Evolutionary conservation across 2,888 invertebrate genomes (phyloP).

Genomic region (Xylota segnis): DNA sequence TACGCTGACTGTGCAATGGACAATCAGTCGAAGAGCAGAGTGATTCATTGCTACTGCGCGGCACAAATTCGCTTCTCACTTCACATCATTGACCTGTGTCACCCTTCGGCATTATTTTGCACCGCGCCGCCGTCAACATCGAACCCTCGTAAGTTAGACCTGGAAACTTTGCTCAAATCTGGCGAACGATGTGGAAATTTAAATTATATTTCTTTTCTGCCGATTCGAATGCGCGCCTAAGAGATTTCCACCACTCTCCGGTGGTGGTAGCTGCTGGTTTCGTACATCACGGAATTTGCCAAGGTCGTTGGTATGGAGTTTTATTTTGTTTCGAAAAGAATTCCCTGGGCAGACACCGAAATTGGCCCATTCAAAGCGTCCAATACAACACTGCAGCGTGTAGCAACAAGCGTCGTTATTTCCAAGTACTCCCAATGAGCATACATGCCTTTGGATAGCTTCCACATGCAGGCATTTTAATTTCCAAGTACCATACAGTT

Average conservation of each 20-base stretch:
- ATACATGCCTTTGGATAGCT: constrained; percentile 42
- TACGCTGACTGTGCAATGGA: background rate
- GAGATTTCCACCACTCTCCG: constrained; percentile 27
- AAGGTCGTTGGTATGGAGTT: constrained; percentile 59
- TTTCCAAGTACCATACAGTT: constrained; percentile 61
- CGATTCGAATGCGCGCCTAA: constrained; percentile 35
- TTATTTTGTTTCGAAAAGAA: constrained; percentile 29
- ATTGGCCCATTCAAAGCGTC: constrained; percentile 33
- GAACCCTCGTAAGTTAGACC: constrained; percentile 57
- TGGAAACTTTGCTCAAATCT: constrained; percentile 37
- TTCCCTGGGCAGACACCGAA: constrained; percentile 32
- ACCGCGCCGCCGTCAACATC: constrained; percentile 37
- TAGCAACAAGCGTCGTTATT: constrained; percentile 42
- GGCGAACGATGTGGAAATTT: constrained; percentile 69
- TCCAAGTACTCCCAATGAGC: constrained; percentile 46
- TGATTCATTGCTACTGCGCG: constrained; percentile 60
- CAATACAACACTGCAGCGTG: constrained; percentile 31
- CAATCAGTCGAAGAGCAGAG: constrained; percentile 1
- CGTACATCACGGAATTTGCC: constrained; percentile 66
- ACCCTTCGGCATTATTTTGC: constrained; percentile 58
- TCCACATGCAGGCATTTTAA: constrained; percentile 65
- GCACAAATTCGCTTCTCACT: constrained; percentile 61
- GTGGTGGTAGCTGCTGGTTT: constrained; percentile 27
- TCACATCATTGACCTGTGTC: constrained; percentile 65
- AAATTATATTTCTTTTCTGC: constrained; percentile 55